Conservation (phyloP, 2,888 invertebrate species). For the Mythimna loreyi region DNA sequence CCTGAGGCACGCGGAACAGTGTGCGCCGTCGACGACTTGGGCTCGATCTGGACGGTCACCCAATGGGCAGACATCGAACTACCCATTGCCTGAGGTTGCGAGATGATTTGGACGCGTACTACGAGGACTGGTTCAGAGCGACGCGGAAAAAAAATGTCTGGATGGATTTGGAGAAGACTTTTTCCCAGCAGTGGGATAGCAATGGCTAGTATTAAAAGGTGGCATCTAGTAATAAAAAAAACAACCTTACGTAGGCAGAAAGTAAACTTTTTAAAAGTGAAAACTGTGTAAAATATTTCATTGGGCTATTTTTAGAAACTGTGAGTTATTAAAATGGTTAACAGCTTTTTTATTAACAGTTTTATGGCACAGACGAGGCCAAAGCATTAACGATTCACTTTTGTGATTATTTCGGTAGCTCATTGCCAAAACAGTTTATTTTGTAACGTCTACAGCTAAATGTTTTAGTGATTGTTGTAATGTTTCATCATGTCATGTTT, state of each 20-base stretch:
- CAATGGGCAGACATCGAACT: too few relatives aligned
- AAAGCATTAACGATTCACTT: slow-evolving; percentile 5
- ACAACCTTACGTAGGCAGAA: neutral
- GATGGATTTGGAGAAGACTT: too few relatives aligned
- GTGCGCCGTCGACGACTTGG: too few relatives aligned
- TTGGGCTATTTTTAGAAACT: slow-evolving; percentile 2
- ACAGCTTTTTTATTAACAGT: slow-evolving; percentile 29
- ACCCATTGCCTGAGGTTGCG: too few relatives aligned
- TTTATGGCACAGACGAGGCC: slow-evolving; percentile 34
- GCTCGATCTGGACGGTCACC: too few relatives aligned
- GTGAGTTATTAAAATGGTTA: slow-evolving; percentile 19
- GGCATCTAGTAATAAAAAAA: too few relatives aligned
- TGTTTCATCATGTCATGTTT: neutral
- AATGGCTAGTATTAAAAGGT: too few relatives aligned
- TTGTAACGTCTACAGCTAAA: neutral
- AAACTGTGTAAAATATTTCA: slow-evolving; percentile 5
- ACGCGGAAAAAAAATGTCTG: too few relatives aligned
- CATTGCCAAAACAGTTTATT: neutral
- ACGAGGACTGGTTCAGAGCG: too few relatives aligned
- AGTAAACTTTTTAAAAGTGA: neutral
- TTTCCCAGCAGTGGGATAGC: too few relatives aligned
- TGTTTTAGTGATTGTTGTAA: neutral
- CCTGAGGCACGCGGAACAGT: too few relatives aligned
- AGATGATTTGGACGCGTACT: too few relatives aligned
- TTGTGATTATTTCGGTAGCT: slow-evolving; percentile 15